Evolutionary conservation across 2,113 vertebrate species (phyloP).

Genomic region (Oryzias javanicus): DNA sequence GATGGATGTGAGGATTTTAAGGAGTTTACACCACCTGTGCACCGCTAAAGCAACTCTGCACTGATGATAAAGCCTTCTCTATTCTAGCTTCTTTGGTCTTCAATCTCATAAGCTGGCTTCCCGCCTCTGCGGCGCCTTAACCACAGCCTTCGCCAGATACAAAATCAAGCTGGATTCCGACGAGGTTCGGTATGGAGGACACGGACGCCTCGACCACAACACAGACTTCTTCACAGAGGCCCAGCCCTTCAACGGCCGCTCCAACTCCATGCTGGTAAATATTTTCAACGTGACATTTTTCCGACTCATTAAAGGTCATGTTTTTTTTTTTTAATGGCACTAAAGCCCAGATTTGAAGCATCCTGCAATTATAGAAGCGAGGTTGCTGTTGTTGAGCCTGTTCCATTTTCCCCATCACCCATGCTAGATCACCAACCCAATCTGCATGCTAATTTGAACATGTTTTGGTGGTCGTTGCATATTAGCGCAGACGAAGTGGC

Average conservation of each 20-base stretch:
- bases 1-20: constrained; percentile 56
- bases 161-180: constrained; percentile 93
- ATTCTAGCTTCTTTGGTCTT: constrained; percentile 25
- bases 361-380: constrained; percentile 23
- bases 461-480: constrained; percentile 16
- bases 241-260: constrained; percentile 79
- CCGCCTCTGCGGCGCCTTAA: constrained; percentile 78
- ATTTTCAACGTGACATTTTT: constrained; percentile 14
- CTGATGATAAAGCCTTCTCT: constrained; percentile 38
- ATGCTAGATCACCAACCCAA: constrained; percentile 25
- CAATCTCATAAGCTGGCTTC: constrained; percentile 48
- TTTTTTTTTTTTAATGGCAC: constrained; percentile 27
- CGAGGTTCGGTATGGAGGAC: constrained; percentile 84
- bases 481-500: constrained; percentile 23
- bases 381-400: constrained; percentile 20
- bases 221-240: constrained; percentile 88
- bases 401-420: constrained; percentile 20
- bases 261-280: constrained; percentile 85
- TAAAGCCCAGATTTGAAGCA: constrained; percentile 21
- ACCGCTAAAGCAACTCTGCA: constrained; percentile 40
- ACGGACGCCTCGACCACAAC: constrained; percentile 88
- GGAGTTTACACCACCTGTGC: constrained; percentile 47
- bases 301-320: constrained; percentile 25
- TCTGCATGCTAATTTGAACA: constrained; percentile 27
- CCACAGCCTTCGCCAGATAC: constrained; percentile 77